Base-by-base conservation (phyloP, 2,888 invertebrate species). In the Chrysopilus asiliformis region DNA sequence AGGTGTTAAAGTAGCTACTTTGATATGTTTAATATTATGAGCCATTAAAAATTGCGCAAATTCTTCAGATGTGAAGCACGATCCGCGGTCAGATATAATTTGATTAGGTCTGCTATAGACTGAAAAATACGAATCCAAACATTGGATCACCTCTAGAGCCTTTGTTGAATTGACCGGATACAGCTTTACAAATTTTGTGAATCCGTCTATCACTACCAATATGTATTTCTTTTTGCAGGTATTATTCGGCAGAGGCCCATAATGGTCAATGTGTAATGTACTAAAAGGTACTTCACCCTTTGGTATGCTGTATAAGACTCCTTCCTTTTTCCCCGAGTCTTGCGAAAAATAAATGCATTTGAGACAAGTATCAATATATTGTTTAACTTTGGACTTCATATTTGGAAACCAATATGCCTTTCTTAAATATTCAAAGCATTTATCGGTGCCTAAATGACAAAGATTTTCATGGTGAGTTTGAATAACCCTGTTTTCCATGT, bases 401-500 rank as follows among this genome's bases (percentile, higher is more conserved):
- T n/a, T n/a, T 8, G 4, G 29, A 15, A 29, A 29, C 29, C 29
- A 29, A 29, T 29, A 29, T 5, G 5, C 10, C 6, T 29, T 29
- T n/a, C 24, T 9, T 10, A 12, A 6, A 9, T 5, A 2, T 5
- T 29, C 12, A 2, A 2, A 5, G 5, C 13, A 29, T 13, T 29
- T 29, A 8, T 29, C 29, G 4, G 14, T 10, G 5, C 29, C 29
- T 8, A 29, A 4, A 45, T 57, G 57, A 31, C 52, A 52, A 22
- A 47, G 29, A 12, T 43, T 25, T 27, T 53, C 51, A 43, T 54
- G 54, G 33, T 41, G 44, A 4, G 39, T 45, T 8, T 38, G 36
- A 8, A 51, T 44, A 2, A 50, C 39, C 12, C 40, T 39, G 6
- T 14, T 24, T 34, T 46, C 47, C 47, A 50, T 49, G 12, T n/a